Evolutionary conservation across 2,797 vertebrate species (phyloP).

Genomic region (Arnoldichthys spilopterus): DNA sequence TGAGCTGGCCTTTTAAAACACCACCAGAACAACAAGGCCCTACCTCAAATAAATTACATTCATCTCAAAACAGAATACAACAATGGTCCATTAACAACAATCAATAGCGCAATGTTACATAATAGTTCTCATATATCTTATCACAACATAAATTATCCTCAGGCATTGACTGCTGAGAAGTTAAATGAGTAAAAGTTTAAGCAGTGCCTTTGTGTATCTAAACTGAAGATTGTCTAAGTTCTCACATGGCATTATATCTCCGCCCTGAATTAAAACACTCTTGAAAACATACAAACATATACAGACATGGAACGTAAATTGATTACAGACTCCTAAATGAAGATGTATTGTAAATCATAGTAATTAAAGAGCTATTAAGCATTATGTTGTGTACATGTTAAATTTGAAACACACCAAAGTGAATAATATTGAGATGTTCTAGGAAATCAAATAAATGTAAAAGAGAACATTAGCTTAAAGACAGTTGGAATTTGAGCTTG

Average conservation of each 20-base stretch:
- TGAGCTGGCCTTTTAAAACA: conserved; percentile 35
- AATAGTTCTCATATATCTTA: conserved; percentile 52
- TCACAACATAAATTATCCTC: conserved; percentile 51
- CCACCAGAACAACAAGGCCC: conserved; percentile 37
- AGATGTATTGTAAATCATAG: conserved; percentile 4
- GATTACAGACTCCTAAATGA: conserved; percentile 8
- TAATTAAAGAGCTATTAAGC: conserved; percentile 19
- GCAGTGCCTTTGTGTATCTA: conserved; percentile 50
- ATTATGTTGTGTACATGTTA: conserved; percentile 24
- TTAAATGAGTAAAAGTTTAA: conserved; percentile 47
- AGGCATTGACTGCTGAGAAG: conserved; percentile 39
- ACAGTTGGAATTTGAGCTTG: neutral
- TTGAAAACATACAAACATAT: conserved; percentile 25
- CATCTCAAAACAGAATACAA: conserved; percentile 78
- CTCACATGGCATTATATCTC: conserved; percentile 53
- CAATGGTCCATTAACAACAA: conserved; percentile 63
- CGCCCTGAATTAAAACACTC: conserved; percentile 47
- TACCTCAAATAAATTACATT: conserved; percentile 81
- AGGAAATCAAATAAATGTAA: conserved; percentile 19
- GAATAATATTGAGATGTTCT: conserved; percentile 9
- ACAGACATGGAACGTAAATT: conserved; percentile 17
- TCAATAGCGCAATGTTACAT: conserved; percentile 50
- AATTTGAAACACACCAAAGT: conserved; percentile 9
- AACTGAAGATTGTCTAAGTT: conserved; percentile 56
- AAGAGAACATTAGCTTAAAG: neutral